Evolutionary conservation across 2,113 vertebrate genomes (phyloP), one percentile per base, ranked within the genome.

Genomic region (Nycticryphes semicollaris): DNA sequence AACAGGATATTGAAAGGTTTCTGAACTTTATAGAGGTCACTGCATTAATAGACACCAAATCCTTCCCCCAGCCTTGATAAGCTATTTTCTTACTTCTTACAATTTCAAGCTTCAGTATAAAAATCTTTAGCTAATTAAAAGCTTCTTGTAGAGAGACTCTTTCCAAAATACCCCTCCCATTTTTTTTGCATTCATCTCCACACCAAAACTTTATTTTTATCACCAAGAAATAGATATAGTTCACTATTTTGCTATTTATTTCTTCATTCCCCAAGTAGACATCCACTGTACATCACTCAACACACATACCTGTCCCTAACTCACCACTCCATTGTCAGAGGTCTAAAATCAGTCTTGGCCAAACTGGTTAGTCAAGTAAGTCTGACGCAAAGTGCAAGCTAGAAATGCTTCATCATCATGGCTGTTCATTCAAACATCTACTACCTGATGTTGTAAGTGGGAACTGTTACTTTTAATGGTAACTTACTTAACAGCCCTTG

Each of bases 1-100:
- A 93, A 68, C 76, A 93, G 87, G 88, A 90, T 91, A 90, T 84
- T 90, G 92, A 84, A 81, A 94, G 51, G 41, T 84, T 95, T 91
- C 88, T 88, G 67, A 94, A 86, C 81, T 70, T 43, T 51, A 35
- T 15, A 51, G 67, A 87, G 73, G 82, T 80, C 79, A 72, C 3
- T 66, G 59, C 57, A 62, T 73, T 83, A 79, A 73, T 24, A 91
- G 67, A 83, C 25, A 92, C 59, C 7, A 93, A 84, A 66, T 57
- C 23, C 43, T 79, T 53, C 28, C 30, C 35, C n/a, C 66, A 92
- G 39, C 64, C 41, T 62, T 60, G 31, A 25, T n/a, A 66, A 37
- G 33, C 3, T 74, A 89, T 78, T 91, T 93, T 80, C 59, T 77
- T 72, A 30, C 63, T 78, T 92, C 62, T 72, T 41, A 57, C 11